A percentile compares a stretch with the other conserved stretches of the same genome.
Conservation (phyloP, 2,113 vertebrate genomes). For the Anseranas semipalmata region DNA sequence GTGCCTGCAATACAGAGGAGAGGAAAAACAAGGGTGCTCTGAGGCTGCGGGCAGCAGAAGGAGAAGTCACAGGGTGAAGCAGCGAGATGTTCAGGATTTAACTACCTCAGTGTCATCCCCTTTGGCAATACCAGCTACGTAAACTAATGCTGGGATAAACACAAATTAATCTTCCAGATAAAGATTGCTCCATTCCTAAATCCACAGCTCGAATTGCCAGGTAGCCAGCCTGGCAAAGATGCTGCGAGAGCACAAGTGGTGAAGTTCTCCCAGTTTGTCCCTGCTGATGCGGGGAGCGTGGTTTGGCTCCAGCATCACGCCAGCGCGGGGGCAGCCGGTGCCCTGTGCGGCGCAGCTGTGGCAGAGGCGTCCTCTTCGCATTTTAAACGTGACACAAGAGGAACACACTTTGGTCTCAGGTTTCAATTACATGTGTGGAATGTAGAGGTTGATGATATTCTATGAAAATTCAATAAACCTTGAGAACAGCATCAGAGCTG, state of each 20-base stretch:
- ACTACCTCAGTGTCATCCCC: accelerated
- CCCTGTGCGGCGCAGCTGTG: neutral
- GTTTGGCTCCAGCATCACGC: neutral
- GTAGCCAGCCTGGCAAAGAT: neutral
- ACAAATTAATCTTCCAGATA: neutral
- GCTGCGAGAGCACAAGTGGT: neutral
- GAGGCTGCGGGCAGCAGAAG: neutral
- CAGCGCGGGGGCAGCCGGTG: accelerated
- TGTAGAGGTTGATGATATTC: conserved; percentile 62
- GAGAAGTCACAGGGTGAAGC: neutral
- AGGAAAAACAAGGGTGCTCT: neutral
- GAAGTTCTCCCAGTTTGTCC: neutral
- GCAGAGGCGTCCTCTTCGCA: neutral
- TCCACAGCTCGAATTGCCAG: neutral
- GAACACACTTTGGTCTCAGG: neutral
- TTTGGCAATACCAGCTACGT: no score
- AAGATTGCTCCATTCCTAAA: neutral
- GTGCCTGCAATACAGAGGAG: neutral
- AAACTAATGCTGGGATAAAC: neutral
- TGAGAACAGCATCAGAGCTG: conserved; percentile 74
- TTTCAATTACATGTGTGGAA: conserved; percentile 15
- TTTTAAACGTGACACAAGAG: neutral
- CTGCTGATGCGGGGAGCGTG: accelerated
- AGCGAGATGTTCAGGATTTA: neutral
- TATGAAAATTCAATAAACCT: conserved; percentile 80